Evolutionary conservation across 2,888 invertebrate species (phyloP).

Genomic region (Lasioglossum pauxillum): DNA sequence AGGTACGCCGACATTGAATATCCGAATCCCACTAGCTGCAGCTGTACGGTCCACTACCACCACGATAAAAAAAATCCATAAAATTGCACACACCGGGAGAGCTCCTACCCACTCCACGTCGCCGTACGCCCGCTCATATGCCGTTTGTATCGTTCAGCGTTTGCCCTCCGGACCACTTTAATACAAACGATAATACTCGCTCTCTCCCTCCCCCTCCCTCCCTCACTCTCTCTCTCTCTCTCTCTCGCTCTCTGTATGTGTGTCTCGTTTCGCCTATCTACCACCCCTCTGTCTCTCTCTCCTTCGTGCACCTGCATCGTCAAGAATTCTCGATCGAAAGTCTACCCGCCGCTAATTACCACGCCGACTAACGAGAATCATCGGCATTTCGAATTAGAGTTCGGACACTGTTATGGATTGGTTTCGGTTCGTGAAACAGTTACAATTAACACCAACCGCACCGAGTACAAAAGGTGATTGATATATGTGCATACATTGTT

Average conservation of each 20-base stretch:
- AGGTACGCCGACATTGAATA: conserved; percentile 85
- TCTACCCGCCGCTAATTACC: background rate
- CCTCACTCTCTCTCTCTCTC: conserved; percentile 5
- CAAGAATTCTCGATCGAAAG: conserved; percentile 34
- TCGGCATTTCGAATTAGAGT: background rate
- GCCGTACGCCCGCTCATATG: conserved; percentile 65
- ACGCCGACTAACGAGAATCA: background rate
- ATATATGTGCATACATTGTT: too few relatives aligned
- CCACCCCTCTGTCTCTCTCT: background rate
- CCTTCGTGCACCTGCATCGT: conserved; percentile 4
- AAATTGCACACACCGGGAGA: conserved; percentile 75
- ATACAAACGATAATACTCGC: conserved; percentile 68
- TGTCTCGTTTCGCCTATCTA: background rate
- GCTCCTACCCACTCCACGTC: conserved; percentile 61
- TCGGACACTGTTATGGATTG: background rate
- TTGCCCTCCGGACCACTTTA: conserved; percentile 63
- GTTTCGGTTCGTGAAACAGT: background rate
- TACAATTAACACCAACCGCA: too few relatives aligned
- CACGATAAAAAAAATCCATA: conserved; percentile 83
- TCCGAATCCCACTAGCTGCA: conserved; percentile 83
- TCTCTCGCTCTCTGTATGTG: too few relatives aligned
- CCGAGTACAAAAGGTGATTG: too few relatives aligned
- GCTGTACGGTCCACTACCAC: conserved; percentile 76
- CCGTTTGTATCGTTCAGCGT: conserved; percentile 73
- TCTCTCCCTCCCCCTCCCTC: conserved; percentile 19